Evolutionary conservation across 2,113 vertebrate species (phyloP).

Genomic region (Nycticryphes semicollaris): DNA sequence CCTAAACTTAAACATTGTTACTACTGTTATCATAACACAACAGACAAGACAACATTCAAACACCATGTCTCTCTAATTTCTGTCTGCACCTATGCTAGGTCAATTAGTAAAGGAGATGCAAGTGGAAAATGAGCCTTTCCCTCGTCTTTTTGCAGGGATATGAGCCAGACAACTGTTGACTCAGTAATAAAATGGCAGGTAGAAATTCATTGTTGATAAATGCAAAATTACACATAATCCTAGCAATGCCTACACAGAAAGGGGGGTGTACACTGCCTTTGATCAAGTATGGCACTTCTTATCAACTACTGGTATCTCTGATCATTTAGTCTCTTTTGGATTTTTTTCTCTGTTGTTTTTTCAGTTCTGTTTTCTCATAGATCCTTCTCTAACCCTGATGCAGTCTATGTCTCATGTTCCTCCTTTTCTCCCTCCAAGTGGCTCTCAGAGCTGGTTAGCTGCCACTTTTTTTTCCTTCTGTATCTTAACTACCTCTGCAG

Average conservation of each 20-base stretch:
- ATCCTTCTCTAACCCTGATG: neutral
- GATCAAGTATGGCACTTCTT: neutral
- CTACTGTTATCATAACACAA: neutral
- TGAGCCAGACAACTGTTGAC: neutral
- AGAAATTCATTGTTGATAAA: neutral
- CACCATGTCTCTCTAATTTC: neutral
- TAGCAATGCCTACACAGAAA: neutral
- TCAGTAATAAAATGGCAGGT: neutral
- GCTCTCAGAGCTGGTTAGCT: neutral
- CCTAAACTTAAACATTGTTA: neutral
- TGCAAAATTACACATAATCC: neutral
- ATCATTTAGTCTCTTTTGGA: fast-evolving
- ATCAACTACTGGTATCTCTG: neutral
- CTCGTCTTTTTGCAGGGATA: neutral
- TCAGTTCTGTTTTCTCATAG: neutral
- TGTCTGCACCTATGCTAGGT: neutral
- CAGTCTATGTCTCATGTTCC: neutral
- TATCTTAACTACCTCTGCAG: neutral
- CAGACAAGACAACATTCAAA: neutral
- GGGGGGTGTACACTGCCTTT: neutral
- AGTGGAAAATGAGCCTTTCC: neutral
- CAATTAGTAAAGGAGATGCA: neutral
- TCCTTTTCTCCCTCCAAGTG: neutral
- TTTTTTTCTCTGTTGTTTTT: neutral
- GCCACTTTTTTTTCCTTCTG: neutral